These are phyloP conservation scores for cattle (Bos taurus) DNA, from an alignment of 2,113 vertebrate species.

Conservation along the genomic window ARS-UCD2.0 NC_037335.1:111104501-111105000, in stretches of 20 bases:
- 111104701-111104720: background rate
- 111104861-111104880: background rate
- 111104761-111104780: background rate
- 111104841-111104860: background rate
- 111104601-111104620: background rate
- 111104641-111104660: background rate
- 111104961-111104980: background rate
- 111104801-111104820: rapidly evolving
- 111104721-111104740: background rate
- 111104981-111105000: rapidly evolving
- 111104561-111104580: background rate
- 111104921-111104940: background rate
- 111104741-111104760: background rate
- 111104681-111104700: background rate
- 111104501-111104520: background rate
- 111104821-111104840: background rate
- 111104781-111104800: background rate
- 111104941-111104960: rapidly evolving
- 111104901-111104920: background rate
- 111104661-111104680: rapidly evolving
- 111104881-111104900: rapidly evolving
- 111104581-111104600: background rate
- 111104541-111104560: background rate
- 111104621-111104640: background rate
- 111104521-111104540: background rate